A percentile compares a stretch with the other conserved stretches of the same genome.
These are phyloP conservation scores for Ranitomeya variabilis DNA, from an alignment of 2,113 vertebrate species.

Conservation along the genomic window DNA sequence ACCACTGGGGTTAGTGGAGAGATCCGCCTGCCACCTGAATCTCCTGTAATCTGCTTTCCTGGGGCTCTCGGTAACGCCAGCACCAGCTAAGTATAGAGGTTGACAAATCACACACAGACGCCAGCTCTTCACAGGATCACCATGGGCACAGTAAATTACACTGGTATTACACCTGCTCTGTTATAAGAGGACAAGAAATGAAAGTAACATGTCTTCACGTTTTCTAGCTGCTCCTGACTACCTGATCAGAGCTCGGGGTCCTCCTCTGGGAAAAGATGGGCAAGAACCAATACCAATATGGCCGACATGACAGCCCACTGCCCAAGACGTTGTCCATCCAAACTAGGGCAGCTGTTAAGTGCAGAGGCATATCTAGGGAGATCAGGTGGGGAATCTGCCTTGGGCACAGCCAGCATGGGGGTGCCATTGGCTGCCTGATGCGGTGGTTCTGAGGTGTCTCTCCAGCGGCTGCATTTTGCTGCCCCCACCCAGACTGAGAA, in stretches of 20 bases:
- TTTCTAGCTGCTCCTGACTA: too few species aligned
- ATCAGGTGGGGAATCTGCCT: too few species aligned
- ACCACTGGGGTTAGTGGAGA: slow-evolving; percentile 23
- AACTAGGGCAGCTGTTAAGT: not conserved
- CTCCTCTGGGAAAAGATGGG: not conserved
- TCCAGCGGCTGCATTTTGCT: too few species aligned
- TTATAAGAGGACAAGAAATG: not conserved
- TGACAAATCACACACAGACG: slow-evolving; percentile 4
- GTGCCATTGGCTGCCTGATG: too few species aligned
- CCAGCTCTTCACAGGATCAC: not conserved
- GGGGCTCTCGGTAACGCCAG: not conserved
- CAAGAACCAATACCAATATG: not conserved
- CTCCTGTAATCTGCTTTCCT: slow-evolving; percentile 48
- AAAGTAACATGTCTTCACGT: not conserved
- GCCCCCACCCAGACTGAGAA: too few species aligned
- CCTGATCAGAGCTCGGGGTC: too few species aligned
- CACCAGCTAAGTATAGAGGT: not conserved
- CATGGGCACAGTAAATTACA: slow-evolving; percentile 23
- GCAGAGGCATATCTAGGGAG: too few species aligned
- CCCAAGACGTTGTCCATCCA: not conserved
- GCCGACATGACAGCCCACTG: not conserved
- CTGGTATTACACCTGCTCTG: not conserved
- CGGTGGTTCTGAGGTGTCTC: too few species aligned
- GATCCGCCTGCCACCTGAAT: not conserved
- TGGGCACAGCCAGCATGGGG: too few species aligned